These are phyloP conservation scores for Corella eumyota DNA, from an alignment of 23 tunicate genomes.

Conservation along the genomic window DNA sequence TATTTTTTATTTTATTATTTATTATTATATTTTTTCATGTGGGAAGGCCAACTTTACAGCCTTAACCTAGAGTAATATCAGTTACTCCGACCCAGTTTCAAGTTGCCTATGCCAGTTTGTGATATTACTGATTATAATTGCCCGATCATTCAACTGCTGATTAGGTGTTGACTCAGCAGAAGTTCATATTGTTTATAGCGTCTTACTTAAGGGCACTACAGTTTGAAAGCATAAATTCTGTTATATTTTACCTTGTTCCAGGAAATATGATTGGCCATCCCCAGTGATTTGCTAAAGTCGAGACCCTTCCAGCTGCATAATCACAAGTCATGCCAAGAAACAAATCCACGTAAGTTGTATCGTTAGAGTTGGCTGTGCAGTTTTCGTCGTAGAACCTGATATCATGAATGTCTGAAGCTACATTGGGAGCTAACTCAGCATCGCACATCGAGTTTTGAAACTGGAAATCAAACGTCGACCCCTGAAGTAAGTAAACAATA, in stretches of 20 bases:
- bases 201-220: neutral
- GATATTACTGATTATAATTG: too few species aligned
- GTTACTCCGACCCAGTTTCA: too few species aligned
- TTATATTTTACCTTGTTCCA: conserved; percentile 50
- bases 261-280: conserved; percentile 56
- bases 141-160: too few species aligned
- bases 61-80: too few species aligned
- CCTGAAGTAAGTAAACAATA: too few species aligned
- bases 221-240: neutral
- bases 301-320: conserved; percentile 44
- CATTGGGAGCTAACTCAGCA: conserved; percentile 29
- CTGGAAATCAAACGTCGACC: conserved; percentile 6
- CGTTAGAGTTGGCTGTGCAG: conserved; percentile 4
- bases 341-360: conserved; percentile 18
- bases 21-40: too few species aligned
- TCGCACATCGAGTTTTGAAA: conserved; percentile 44
- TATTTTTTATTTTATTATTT: too few species aligned
- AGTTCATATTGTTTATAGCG: too few species aligned
- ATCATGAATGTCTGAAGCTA: conserved; percentile 45
- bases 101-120: too few species aligned
- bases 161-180: too few species aligned
- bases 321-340: conserved; percentile 71
- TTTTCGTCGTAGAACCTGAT: conserved; percentile 4
- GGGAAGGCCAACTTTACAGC: too few species aligned
- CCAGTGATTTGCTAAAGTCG: conserved; percentile 53